Conservation (phyloP, 1,140 invertebrate species). For the Adoxophyes honmai region DNA sequence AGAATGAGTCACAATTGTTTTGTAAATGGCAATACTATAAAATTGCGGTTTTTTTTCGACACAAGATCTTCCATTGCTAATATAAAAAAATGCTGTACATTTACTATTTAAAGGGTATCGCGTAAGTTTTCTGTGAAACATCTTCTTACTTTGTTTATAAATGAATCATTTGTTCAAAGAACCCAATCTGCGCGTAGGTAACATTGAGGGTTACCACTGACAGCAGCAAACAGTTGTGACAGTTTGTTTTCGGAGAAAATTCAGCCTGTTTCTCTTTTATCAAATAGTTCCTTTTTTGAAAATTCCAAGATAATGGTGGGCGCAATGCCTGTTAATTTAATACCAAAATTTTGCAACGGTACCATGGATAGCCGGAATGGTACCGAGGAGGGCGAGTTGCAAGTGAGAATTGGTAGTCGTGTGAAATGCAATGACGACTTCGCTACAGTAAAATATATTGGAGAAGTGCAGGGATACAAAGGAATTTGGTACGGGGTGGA, state of each 20-base stretch:
- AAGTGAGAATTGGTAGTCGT: constrained; percentile 66
- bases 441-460: constrained; percentile 69
- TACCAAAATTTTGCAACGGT: constrained; percentile 73
- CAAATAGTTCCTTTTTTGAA: constrained; percentile 71
- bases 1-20: background rate
- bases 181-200: background rate
- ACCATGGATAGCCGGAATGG: constrained; percentile 66
- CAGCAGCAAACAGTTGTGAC: constrained; percentile 17
- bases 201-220: constrained; percentile 19
- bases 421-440: constrained; percentile 67
- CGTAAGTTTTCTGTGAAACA: no score
- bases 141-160: no score
- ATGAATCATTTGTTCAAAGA: no score
- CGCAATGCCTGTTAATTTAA: constrained; percentile 73
- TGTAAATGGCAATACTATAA: constrained; percentile 12
- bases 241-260: constrained; percentile 45
- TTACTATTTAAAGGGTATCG: no score
- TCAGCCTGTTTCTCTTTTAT: constrained; percentile 70
- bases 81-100: no score
- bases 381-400: constrained; percentile 52
- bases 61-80: no score
- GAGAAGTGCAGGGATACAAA: constrained; percentile 77
- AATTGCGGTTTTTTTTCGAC: no score
- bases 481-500: constrained; percentile 92
- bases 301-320: constrained; percentile 73